Evolutionary conservation across 2,797 vertebrate species (phyloP).

Genomic region (Acipenser ruthenus): DNA sequence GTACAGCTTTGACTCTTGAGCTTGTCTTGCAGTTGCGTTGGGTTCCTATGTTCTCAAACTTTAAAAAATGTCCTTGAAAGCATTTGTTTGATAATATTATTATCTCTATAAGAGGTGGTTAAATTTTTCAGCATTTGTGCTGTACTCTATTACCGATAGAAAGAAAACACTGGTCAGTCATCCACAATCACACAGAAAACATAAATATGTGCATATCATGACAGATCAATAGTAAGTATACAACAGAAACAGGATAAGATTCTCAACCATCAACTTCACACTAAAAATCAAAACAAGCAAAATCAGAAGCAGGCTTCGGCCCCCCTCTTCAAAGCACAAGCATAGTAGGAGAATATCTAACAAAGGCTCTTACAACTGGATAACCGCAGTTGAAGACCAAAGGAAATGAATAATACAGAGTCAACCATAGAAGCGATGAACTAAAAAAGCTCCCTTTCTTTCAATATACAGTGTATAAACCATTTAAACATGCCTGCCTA

Average conservation of each 20-base stretch:
- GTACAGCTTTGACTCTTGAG: no score
- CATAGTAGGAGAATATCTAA: constrained; percentile 6
- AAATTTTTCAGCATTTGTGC: no score
- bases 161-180: no score
- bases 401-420: constrained; percentile 4
- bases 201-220: no score
- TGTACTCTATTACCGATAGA: no score
- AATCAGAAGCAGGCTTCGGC: constrained; percentile 6
- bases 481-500: background rate
- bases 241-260: background rate
- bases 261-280: background rate
- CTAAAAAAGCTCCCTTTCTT: constrained; percentile 11
- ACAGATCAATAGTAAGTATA: no score
- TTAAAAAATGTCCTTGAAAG: no score
- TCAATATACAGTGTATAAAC: constrained; percentile 8
- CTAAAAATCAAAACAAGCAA: constrained; percentile 5
- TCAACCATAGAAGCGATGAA: background rate
- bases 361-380: constrained; percentile 7
- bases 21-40: no score
- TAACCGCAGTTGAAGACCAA: constrained; percentile 9
- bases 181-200: no score
- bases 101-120: no score
- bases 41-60: no score
- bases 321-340: background rate
- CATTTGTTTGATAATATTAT: no score